Conservation (phyloP, 2,797 vertebrate species). For the Anabacerthia variegaticeps region DNA sequence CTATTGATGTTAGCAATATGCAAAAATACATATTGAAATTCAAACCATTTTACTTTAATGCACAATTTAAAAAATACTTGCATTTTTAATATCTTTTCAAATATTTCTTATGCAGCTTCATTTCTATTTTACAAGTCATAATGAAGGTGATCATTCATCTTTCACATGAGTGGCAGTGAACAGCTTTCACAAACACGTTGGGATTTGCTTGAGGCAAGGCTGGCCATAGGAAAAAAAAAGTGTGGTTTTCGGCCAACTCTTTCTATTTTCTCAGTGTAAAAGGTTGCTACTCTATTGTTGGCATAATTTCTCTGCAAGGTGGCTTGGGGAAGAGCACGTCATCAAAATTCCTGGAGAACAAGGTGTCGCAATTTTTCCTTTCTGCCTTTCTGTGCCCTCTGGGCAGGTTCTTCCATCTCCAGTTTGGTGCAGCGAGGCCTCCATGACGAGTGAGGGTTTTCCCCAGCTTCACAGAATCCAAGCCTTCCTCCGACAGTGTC, state of each 20-base stretch:
- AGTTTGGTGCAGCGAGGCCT: not conserved
- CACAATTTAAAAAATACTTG: not conserved
- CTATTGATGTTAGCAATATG: not conserved
- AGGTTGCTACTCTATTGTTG: not conserved
- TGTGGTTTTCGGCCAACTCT: not conserved
- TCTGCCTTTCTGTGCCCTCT: not conserved
- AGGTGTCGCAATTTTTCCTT: not conserved
- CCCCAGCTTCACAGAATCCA: fast-evolving
- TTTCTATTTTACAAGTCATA: not conserved
- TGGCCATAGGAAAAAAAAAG: not conserved
- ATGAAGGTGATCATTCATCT: not conserved
- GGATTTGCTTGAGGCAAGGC: not conserved
- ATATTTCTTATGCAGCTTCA: not conserved
- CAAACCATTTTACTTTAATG: not conserved
- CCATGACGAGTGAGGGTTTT: not conserved
- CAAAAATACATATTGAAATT: not conserved
- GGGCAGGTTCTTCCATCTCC: not conserved
- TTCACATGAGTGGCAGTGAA: not conserved
- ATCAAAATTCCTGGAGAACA: not conserved
- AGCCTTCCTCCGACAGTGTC: not conserved
- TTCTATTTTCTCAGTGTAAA: not conserved
- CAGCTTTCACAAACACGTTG: not conserved
- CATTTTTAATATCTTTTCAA: not conserved
- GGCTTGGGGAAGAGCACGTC: not conserved
- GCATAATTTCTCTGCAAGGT: not conserved